Percentiles rank a stretch among this genome's conserved stretches.
Conservation (phyloP, 2,113 vertebrate species). For the Chrysemys picta region DNA sequence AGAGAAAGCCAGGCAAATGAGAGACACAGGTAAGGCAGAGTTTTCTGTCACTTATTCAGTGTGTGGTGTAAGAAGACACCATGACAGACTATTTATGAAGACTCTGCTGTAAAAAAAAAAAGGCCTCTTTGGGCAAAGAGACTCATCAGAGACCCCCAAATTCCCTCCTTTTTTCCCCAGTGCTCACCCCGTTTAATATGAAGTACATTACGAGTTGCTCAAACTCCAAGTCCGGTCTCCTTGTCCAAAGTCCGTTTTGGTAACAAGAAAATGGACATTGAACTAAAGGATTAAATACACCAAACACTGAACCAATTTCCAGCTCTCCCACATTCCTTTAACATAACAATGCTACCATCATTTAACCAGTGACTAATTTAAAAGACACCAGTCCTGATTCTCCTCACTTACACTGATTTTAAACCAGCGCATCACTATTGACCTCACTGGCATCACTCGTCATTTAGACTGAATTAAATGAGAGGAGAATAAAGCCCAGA, state of each 20-base stretch:
- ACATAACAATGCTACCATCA: neutral
- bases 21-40: neutral
- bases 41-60: conserved; percentile 44
- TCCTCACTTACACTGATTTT: neutral
- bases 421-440: neutral
- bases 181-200: neutral
- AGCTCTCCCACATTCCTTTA: neutral
- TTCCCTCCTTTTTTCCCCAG: neutral
- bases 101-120: conserved; percentile 4
- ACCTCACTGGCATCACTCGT: neutral
- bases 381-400: neutral
- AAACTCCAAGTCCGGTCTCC: neutral
- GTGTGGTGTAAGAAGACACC: neutral
- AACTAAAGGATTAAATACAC: neutral
- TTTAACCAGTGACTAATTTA: neutral
- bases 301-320: neutral
- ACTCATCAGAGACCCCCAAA: neutral
- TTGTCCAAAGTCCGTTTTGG: neutral
- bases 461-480: neutral
- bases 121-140: neutral
- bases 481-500: neutral
- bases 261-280: neutral
- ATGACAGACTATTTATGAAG: conserved; percentile 25
- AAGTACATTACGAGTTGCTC: neutral
- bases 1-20: neutral